phyloP scores from a whole-genome alignment of 2,888 invertebrate species.

The Cylloceria caligata region DNA sequence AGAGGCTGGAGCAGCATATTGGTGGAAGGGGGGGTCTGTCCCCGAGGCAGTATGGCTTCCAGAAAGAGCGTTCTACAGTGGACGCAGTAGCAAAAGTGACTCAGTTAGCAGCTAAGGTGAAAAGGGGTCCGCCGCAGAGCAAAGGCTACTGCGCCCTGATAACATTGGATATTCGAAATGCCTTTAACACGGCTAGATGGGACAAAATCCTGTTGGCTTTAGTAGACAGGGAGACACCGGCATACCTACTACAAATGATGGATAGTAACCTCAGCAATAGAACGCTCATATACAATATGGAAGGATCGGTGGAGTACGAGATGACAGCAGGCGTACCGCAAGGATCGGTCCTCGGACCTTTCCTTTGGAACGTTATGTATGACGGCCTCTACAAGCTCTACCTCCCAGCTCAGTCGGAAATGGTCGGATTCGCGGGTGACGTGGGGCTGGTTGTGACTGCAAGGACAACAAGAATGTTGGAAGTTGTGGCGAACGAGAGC shows the following conservation, averaged over 20 bases:
- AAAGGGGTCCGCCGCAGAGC: not conserved
- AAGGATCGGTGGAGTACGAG: constrained; percentile 13
- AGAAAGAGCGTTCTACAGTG: constrained; percentile 32
- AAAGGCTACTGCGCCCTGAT: constrained; percentile 21
- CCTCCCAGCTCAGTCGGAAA: too few relatives aligned
- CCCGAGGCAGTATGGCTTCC: constrained; percentile 35
- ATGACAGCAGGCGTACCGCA: constrained; percentile 42
- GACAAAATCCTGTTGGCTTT: not conserved
- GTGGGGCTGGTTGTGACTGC: too few relatives aligned
- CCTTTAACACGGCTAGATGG: too few relatives aligned
- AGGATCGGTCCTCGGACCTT: too few relatives aligned
- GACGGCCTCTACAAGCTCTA: too few relatives aligned
- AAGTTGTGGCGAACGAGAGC: too few relatives aligned
- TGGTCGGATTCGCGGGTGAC: too few relatives aligned
- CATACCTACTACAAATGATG: too few relatives aligned
- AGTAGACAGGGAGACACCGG: not conserved
- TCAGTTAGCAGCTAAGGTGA: not conserved
- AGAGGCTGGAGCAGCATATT: too few relatives aligned
- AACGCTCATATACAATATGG: constrained; percentile 48
- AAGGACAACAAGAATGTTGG: too few relatives aligned
- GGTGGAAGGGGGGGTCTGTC: constrained; percentile 46
- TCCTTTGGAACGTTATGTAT: too few relatives aligned
- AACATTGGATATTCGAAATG: constrained; percentile 17
- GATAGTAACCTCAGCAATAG: too few relatives aligned
- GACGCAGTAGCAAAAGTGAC: constrained; percentile 29